Evolutionary conservation across 2,797 vertebrate genomes (phyloP), one percentile per base, ranked within the genome.

Genomic region (Scarus forsteni): DNA sequence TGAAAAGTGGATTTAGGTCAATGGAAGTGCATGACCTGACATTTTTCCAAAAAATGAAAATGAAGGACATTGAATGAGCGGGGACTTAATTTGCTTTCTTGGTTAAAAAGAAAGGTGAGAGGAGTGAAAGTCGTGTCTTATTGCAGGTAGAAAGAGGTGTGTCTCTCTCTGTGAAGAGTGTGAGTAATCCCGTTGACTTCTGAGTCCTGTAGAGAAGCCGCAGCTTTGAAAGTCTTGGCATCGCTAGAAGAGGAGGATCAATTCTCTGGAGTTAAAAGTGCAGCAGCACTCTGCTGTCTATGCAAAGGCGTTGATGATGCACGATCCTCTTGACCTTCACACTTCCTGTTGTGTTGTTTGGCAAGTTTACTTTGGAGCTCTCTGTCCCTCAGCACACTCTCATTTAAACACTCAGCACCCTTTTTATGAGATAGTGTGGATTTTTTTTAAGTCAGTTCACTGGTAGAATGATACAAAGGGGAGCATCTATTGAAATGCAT

Each of bases 301-400:
- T 91, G 85, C 88, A 90, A 86, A 89, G 79, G 72, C 69, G 57
- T 80, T 79, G 87, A 85, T 83, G 83, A 85, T 84, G 89, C 81
- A 76, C 66, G 43, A 82, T 86, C 83, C 84, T 80, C 85, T 82
- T 88, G 90, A 90, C 90, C 89, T 92, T 92, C 89, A 89, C 87
- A 83, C 83, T 81, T 87, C 75, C 79, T 86, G 80, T 89, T 88
- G 83, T 87, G 82, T 69, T 89, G 88, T 88, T 87, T 81, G 49
- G 80, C 79, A 75, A 87, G 79, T 90, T 87, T 79, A 85, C 83
- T 89, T 89, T 85, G 73, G 73, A 84, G 73, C 60, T 70, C 70
- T 51, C 42, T 60, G 66, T 85, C 81, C 52, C 67, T 70, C 44
- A 19, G 61, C 70, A 60, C 15, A 65, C 55, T 10, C 38, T 77